A percentile compares a stretch with the other conserved stretches of the same genome.
Evolutionary conservation across 2,888 invertebrate species (phyloP).

Genomic region (Lochmaea crataegi): DNA sequence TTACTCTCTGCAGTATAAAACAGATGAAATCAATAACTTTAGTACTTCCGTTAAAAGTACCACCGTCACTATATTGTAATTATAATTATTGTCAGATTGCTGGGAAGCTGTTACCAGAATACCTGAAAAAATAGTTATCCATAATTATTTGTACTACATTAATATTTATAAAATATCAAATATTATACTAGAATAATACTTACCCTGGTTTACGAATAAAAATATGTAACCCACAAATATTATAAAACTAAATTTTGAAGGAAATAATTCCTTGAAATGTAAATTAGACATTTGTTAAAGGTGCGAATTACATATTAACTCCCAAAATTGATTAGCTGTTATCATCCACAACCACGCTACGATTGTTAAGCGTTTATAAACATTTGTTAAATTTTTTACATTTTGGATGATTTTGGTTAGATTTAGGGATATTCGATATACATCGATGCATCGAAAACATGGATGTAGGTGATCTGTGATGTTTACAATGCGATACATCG

Average conservation of each 20-base stretch:
- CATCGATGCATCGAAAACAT: too few species aligned
- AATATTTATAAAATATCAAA: constrained; percentile 2
- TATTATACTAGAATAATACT: constrained; percentile 45
- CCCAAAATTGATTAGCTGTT: too few species aligned
- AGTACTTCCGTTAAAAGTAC: constrained; percentile 89
- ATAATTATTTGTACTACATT: constrained; percentile 5
- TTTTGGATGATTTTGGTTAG: too few species aligned
- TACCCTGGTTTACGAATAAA: constrained; percentile 93
- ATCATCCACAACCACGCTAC: too few species aligned
- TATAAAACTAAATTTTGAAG: constrained; percentile 81
- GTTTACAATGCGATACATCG: too few species aligned
- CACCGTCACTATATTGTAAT: constrained; percentile 88
- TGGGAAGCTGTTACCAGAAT: constrained; percentile 93
- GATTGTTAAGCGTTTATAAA: too few species aligned
- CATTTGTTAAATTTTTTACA: too few species aligned
- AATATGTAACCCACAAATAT: constrained; percentile 89
- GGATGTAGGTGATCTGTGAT: too few species aligned
- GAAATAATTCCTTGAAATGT: constrained; percentile 76
- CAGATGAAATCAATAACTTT: constrained; percentile 80
- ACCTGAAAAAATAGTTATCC: constrained; percentile 69
- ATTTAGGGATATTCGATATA: too few species aligned
- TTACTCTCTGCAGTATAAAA: constrained; percentile 79
- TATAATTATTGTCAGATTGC: constrained; percentile 81
- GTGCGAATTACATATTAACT: too few species aligned
- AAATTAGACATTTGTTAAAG: constrained; percentile 29